Conservation (phyloP, 2,888 invertebrate species). For the Octonoba sinensis region DNA sequence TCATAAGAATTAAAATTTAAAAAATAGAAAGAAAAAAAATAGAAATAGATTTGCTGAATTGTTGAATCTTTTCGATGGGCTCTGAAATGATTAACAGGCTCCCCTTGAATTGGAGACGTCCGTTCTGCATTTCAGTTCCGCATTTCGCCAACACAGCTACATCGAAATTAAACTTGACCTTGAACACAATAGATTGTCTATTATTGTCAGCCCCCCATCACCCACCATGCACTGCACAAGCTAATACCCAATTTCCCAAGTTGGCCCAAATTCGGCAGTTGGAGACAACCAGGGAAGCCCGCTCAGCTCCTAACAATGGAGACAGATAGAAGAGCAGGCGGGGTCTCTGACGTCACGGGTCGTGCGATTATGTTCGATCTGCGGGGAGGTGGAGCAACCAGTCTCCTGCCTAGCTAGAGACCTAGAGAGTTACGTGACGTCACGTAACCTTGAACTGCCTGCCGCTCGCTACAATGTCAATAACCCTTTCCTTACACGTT, state of each 20-base stretch:
- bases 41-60: too few species aligned
- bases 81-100: too few species aligned
- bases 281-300: constrained; percentile 11
- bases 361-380: constrained; percentile 60
- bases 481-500: constrained; percentile 57
- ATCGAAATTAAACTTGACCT: constrained; percentile 42
- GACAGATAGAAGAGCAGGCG: constrained; percentile 35
- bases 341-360: constrained; percentile 54
- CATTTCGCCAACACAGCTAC: constrained; percentile 6
- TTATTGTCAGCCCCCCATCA: not conserved
- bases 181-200: constrained; percentile 41
- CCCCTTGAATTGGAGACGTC: too few species aligned
- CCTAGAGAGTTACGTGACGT: constrained; percentile 34
- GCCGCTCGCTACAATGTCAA: constrained; percentile 54
- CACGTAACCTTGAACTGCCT: constrained; percentile 59
- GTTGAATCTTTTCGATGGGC: too few species aligned
- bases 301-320: not conserved
- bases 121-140: too few species aligned
- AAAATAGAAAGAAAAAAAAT: too few species aligned
- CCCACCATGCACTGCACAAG: not conserved
- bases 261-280: constrained; percentile 8
- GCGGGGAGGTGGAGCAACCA: constrained; percentile 48
- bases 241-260: constrained; percentile 6
- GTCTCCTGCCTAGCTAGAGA: constrained; percentile 34
- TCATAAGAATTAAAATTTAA: too few species aligned